These are phyloP conservation scores for Morus bassanus DNA, from an alignment of 2,797 vertebrate species.

Conservation along the genomic window DNA sequence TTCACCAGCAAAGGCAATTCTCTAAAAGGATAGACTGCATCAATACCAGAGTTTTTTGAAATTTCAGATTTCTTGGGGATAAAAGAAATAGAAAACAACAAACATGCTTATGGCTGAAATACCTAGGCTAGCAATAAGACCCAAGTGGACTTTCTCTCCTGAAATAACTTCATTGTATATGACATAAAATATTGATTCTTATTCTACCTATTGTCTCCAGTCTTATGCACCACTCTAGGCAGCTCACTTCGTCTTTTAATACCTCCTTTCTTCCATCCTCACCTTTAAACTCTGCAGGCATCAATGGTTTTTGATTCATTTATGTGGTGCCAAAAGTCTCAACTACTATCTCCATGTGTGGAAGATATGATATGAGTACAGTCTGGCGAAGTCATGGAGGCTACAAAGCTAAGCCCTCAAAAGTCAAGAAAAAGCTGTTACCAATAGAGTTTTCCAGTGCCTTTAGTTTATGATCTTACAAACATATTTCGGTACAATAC, in stretches of 20 bases:
- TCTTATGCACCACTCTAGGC: not conserved
- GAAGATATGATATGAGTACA: not conserved
- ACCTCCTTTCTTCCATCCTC: not conserved
- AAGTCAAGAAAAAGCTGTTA: not conserved
- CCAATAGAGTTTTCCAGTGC: not conserved
- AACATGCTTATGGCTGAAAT: not conserved
- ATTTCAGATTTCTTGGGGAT: not conserved
- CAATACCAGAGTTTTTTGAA: not conserved
- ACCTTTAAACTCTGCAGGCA: not conserved
- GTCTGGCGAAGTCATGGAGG: not conserved
- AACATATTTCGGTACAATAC: not conserved
- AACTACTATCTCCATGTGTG: not conserved
- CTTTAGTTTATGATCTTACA: not conserved
- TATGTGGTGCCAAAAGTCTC: not conserved
- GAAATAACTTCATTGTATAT: not conserved
- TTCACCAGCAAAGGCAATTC: not conserved
- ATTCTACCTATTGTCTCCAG: not conserved
- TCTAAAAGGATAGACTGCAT: not conserved
- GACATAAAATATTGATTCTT: not conserved
- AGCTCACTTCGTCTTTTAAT: not conserved
- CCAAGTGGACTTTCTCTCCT: not conserved
- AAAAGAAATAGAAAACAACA: not conserved
- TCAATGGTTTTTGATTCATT: not conserved
- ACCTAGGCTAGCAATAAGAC: not conserved
- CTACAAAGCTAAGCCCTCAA: not conserved